phyloP scores from a whole-genome alignment of 1,140 invertebrate species.

The Heliconius eleuchia region DNA sequence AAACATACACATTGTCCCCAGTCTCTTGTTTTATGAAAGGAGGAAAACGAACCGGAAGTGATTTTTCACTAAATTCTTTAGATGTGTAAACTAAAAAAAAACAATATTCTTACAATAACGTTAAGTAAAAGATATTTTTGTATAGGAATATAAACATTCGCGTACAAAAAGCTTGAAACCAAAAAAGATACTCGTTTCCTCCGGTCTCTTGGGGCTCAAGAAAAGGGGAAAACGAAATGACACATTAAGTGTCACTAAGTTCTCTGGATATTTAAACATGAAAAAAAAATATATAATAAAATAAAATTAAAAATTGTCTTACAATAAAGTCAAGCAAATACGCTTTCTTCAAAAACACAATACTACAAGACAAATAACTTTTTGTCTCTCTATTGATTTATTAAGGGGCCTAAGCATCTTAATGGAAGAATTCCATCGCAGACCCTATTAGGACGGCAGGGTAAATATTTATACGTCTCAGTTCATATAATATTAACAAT shows the following conservation, averaged over 20 bases:
- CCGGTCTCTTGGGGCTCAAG: not conserved
- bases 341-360: not conserved
- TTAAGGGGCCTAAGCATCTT: conserved; percentile 16
- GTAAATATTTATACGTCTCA: conserved; percentile 26
- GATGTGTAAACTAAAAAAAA: not conserved
- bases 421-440: conserved; percentile 26
- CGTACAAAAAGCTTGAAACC: not conserved
- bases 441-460: conserved; percentile 24
- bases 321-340: not conserved
- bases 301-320: not conserved
- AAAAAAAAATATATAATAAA: no score
- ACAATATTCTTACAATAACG: not conserved
- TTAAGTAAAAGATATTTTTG: not conserved
- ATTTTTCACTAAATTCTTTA: not conserved
- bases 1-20: not conserved
- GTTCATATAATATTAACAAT: conserved; percentile 27
- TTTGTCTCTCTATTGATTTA: conserved; percentile 22
- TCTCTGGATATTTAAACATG: not conserved
- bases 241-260: not conserved
- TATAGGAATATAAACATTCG: not conserved
- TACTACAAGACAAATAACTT: conserved; percentile 8
- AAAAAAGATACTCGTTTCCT: not conserved
- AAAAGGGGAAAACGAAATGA: not conserved
- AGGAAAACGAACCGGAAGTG: not conserved
- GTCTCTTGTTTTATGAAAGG: not conserved